Evolutionary conservation across 2,888 invertebrate genomes (phyloP), one percentile per base, ranked within the genome.

Genomic region (Gandaritis pyraliata): DNA sequence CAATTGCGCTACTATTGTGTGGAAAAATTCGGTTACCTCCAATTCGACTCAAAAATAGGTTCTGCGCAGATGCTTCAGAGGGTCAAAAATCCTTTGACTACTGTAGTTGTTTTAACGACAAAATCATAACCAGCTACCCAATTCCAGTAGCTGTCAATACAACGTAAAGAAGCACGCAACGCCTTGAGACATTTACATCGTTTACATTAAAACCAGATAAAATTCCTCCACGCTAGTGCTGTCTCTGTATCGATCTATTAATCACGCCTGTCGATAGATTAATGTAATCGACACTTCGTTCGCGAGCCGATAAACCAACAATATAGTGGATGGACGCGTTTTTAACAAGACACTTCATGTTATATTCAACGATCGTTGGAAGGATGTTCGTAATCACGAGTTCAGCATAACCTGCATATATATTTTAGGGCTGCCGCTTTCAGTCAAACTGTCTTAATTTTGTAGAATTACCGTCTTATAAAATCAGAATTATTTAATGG

Each of bases 341-440:
- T 88, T 89, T 89, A 90, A 89, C 89, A 87, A 90, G 90, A 77
- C 59, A 61, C 78, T 85, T 68, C 84, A 88, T 90, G 85, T 66
- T 86, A 83, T 86, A 88, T 90, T 78, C 90, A 90, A 87, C 80
- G 71, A 70, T 64, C 55, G 70, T 58, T 66, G 74, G 74, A 77
- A 84, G 86, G 88, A 87, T 86, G 84, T 78, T 71, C 78, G 82
- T 85, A 86, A 88, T 87, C 87, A 88, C 83, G 84, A 75, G 70
- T 69, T 72, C 75, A 69, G 67, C 69, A 74, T 78, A 79, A 78
- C 75, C 67, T 69, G 71, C 69, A 71, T 77, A 75, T 70, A 72
- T 74, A 72, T 71, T 69, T 51, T 75, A 85, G 85, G 84, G 84
- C 54, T 83, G 76, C 16, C 76, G 16, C 54, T n/a, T 11, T 15